These are phyloP conservation scores for Ascidia mentula DNA, from an alignment of 23 tunicate species.

Conservation along the genomic window DNA sequence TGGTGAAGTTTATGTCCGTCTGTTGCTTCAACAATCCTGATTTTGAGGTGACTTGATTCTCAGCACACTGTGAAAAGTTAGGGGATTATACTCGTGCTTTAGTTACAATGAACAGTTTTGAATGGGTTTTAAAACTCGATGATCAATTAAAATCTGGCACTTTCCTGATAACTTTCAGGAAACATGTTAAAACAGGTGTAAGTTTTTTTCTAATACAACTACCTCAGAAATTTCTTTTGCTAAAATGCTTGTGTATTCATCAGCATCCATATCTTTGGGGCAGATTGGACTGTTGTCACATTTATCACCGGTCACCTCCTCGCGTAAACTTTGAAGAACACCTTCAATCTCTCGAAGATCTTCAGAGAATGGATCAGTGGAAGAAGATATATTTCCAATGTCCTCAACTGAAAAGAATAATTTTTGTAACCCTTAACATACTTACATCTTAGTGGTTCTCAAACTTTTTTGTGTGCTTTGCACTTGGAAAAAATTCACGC, in stretches of 20 bases:
- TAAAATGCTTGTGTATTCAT: slow-evolving; percentile 19
- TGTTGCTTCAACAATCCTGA: not conserved
- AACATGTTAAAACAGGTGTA: too few relatives aligned
- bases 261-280: slow-evolving; percentile 4
- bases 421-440: too few relatives aligned
- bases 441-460: too few relatives aligned
- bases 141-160: too few relatives aligned
- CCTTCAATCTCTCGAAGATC: slow-evolving; percentile 72
- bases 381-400: slow-evolving; percentile 17
- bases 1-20: not conserved
- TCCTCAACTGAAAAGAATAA: not conserved
- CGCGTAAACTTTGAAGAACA: slow-evolving; percentile 62
- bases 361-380: slow-evolving; percentile 40
- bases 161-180: too few relatives aligned
- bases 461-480: too few relatives aligned
- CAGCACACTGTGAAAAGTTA: not conserved
- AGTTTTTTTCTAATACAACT: too few relatives aligned
- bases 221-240: slow-evolving; percentile 28
- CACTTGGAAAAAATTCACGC: too few relatives aligned
- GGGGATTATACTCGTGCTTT: not conserved
- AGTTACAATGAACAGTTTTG: too few relatives aligned
- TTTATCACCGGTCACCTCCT: slow-evolving; percentile 21
- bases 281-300: not conserved
- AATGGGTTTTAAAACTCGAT: too few relatives aligned
- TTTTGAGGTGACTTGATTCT: slow-evolving; percentile 1